A percentile compares a stretch with the other conserved stretches of the same genome.
These are phyloP conservation scores for Threskiornis aethiopicus DNA, from an alignment of 2,797 vertebrate genomes.

Conservation along the genomic window DNA sequence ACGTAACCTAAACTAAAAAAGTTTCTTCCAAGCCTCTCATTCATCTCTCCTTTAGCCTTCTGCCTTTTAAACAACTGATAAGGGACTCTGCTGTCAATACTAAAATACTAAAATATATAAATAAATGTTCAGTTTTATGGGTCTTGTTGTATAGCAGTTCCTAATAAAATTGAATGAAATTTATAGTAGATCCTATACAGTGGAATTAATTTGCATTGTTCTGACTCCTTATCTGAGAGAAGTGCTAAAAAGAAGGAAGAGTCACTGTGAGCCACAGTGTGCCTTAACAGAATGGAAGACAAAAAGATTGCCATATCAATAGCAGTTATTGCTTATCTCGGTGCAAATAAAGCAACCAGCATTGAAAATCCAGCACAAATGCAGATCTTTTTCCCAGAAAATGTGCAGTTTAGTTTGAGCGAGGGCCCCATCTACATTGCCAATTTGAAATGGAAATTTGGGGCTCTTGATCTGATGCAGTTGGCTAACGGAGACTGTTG, in stretches of 20 bases:
- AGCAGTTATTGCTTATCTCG: background rate
- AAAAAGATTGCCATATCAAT: background rate
- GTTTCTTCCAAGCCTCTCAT: background rate
- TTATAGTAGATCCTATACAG: background rate
- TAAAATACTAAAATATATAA: background rate
- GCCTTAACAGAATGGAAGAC: background rate
- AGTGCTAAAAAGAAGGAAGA: background rate
- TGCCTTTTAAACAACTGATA: constrained; percentile 7
- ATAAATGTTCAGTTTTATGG: background rate
- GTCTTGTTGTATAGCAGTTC: background rate
- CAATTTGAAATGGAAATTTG: background rate
- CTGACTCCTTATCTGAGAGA: background rate
- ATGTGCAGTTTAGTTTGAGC: background rate
- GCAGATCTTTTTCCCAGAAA: background rate
- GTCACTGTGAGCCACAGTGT: background rate
- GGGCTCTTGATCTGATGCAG: background rate
- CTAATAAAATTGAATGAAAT: background rate
- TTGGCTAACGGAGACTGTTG: background rate
- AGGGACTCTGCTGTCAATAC: background rate
- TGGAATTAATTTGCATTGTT: background rate
- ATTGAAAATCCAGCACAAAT: background rate
- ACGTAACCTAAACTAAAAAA: background rate
- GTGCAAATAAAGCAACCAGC: background rate
- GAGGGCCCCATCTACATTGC: background rate
- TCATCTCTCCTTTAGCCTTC: background rate